Evolutionary conservation across 2,888 invertebrate species (phyloP).

Genomic region (Andrena fulva): DNA sequence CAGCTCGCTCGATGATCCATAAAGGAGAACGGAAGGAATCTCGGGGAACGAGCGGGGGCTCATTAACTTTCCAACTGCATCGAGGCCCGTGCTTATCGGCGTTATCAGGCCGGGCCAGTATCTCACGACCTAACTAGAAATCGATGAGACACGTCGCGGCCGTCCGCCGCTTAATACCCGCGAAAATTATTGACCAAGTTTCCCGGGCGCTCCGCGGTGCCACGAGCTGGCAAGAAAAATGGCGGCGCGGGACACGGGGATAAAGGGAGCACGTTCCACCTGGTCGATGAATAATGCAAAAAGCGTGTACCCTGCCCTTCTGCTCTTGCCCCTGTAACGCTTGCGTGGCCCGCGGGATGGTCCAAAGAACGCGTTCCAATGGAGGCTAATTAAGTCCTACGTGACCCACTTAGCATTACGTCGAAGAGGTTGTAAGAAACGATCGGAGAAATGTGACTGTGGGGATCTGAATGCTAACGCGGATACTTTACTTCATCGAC

Average conservation of each 20-base stretch:
- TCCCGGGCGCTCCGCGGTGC: not conserved
- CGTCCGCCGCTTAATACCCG: conserved; percentile 49
- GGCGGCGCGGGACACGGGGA: not conserved
- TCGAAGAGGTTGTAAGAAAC: too few species aligned
- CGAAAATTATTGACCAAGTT: conserved; percentile 59
- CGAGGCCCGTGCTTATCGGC: conserved; percentile 34
- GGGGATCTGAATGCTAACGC: too few species aligned
- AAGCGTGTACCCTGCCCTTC: conserved; percentile 19
- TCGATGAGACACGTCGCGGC: conserved; percentile 48
- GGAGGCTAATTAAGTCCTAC: not conserved
- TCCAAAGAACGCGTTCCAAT: conserved; percentile 1
- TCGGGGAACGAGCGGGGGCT: not conserved
- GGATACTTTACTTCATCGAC: too few species aligned
- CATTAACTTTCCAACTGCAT: conserved; percentile 47
- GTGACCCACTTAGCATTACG: not conserved
- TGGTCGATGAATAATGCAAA: conserved; percentile 55
- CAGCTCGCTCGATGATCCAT: not conserved
- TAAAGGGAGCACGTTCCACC: conserved; percentile 47
- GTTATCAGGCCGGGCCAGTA: conserved; percentile 35
- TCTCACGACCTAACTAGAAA: conserved; percentile 56
- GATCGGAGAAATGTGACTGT: too few species aligned
- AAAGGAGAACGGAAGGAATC: conserved; percentile 3
- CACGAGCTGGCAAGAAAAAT: conserved; percentile 39
- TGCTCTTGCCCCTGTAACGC: not conserved
- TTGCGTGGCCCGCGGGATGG: conserved; percentile 16